Base-by-base conservation (phyloP, 2,797 vertebrate genomes). In the Nyctibius grandis region DNA sequence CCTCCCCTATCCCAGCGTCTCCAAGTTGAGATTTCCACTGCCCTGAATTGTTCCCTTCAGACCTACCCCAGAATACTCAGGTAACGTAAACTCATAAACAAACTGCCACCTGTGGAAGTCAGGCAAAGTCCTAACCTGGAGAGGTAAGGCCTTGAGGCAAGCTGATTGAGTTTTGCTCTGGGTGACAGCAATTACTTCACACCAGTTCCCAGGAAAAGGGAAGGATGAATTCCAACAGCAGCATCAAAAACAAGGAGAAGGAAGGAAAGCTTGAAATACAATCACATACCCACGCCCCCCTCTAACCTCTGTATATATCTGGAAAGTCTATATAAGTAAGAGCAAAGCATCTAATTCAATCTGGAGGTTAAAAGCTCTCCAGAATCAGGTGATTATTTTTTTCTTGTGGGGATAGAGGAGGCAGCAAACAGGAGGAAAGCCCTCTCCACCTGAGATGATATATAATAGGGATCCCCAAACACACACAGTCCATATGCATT, bases 201-300 rank as follows among this genome's bases (percentile, higher is more conserved):
- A 74, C 6, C 15, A 31, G 61, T 63, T 96, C 65, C 44, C 12
- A 64, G 59, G 44, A 48, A 84, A 89, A 81, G 28, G 26, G 61
- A 51, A 89, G 28, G 60, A 51, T 81, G 56, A 78, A 84, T 92
- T 90, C 60, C 86, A 96, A 40, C 57, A 85, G 50, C 47, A 89
- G 57, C 47, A 93, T 57, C 60, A 91, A 95, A 96, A 95, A 94
- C 76, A 92, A 84, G 16, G 42, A 83, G 51, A 57, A 91, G 45
- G 74, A 89, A 47, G 73, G 82, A 93, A 93, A 78, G 84, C 70
- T 88, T 4, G 3, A 94, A 96, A 91, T 53, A 67, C 0, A 0
- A 92, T 45, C 57, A 59, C 31, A 47, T 45, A 77, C 56, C 56
- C 65, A 97, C 26, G 0, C 50, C 34, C 64, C 85, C 74, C 65